Percentiles rank a stretch among this genome's conserved stretches.
Evolutionary conservation across 2,113 vertebrate genomes (phyloP).

Genomic region (Hystrix cristata): DNA sequence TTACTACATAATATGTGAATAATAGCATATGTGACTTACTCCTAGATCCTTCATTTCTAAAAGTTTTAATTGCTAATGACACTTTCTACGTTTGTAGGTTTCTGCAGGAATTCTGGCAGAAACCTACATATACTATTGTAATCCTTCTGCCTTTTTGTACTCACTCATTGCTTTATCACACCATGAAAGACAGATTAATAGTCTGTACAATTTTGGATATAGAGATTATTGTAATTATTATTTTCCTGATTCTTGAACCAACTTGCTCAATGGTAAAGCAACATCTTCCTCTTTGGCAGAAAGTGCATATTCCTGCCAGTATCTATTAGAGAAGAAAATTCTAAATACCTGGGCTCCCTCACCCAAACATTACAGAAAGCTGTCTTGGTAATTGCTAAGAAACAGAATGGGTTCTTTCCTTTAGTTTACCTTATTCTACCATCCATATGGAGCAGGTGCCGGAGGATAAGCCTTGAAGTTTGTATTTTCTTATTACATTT

Average conservation of each 20-base stretch:
- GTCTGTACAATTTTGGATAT: background rate
- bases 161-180: background rate
- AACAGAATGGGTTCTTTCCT: background rate
- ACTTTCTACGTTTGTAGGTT: background rate
- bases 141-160: background rate
- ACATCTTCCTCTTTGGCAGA: background rate
- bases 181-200: background rate
- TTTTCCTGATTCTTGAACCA: conserved; percentile 23
- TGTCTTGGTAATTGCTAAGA: background rate
- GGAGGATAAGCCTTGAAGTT: background rate
- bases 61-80: background rate
- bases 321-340: background rate
- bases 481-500: conserved; percentile 45
- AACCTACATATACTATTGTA: background rate
- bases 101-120: background rate
- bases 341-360: background rate
- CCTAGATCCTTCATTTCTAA: background rate
- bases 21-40: background rate
- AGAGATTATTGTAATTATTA: conserved; percentile 3
- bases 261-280: background rate
- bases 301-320: background rate
- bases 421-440: background rate
- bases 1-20: background rate
- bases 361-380: background rate
- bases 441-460: background rate